Percentiles rank a stretch among this genome's conserved stretches.
These are phyloP conservation scores for Serranus cabrilla DNA, from an alignment of 2,797 vertebrate genomes.

Conservation along the genomic window DNA sequence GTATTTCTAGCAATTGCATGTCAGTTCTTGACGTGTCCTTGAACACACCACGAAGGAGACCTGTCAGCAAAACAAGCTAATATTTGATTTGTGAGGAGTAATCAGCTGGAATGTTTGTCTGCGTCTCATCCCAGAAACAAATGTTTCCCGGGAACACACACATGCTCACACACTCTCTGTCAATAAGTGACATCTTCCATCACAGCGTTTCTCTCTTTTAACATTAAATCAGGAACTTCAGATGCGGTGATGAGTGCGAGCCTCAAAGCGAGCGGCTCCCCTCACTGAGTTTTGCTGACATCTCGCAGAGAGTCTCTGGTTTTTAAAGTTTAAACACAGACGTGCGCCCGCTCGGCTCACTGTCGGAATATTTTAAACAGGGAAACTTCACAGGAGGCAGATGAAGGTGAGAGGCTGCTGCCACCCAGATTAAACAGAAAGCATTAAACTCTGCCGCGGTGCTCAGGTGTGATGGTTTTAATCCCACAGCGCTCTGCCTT, in stretches of 20 bases:
- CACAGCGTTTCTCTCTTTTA: conserved; percentile 38
- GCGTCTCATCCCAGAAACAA: conserved; percentile 29
- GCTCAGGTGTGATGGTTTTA: conserved; percentile 69
- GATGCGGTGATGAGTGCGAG: conserved; percentile 49
- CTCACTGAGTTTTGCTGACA: conserved; percentile 58
- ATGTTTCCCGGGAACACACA: conserved; percentile 28
- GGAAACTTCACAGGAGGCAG: conserved; percentile 70
- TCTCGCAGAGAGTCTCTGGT: conserved; percentile 53
- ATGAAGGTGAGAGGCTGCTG: conserved; percentile 77
- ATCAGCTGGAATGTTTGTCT: no score
- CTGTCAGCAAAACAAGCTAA: no score
- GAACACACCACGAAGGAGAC: conserved; percentile 24
- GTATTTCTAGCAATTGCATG: not conserved
- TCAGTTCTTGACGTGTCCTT: conserved; percentile 16
- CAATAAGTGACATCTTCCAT: conserved; percentile 63
- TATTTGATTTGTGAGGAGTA: no score
- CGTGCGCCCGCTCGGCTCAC: conserved; percentile 47
- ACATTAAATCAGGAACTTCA: conserved; percentile 64
- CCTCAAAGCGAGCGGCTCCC: conserved; percentile 53
- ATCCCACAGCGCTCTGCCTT: conserved; percentile 57
- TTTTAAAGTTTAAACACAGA: conserved; percentile 78
- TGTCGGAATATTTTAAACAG: conserved; percentile 70
- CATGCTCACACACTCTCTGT: conserved; percentile 36
- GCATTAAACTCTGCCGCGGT: conserved; percentile 65
- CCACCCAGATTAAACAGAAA: conserved; percentile 78